Evolutionary conservation across 2,113 vertebrate genomes (phyloP).

Genomic region (Chitala chitala): DNA sequence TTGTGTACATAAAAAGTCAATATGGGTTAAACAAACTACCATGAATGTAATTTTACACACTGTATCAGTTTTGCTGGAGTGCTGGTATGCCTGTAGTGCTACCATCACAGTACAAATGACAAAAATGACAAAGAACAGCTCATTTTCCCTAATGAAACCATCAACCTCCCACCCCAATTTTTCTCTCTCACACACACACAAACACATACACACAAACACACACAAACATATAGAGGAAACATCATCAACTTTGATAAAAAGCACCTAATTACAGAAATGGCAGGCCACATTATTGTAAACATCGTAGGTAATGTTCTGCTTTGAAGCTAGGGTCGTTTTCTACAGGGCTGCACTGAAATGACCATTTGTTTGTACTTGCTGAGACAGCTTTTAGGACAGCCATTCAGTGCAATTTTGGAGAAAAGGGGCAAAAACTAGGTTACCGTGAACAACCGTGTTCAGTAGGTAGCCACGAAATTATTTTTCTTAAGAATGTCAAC

Average conservation of each 20-base stretch:
- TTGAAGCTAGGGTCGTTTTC: background rate
- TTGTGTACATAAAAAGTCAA: too few relatives aligned
- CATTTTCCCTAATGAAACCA: conserved; percentile 17
- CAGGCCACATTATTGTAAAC: conserved; percentile 11
- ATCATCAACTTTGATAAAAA: background rate
- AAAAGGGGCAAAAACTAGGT: background rate
- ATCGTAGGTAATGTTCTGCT: conserved; percentile 4
- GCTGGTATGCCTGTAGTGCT: background rate
- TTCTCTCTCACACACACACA: background rate
- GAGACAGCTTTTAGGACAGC: conserved; percentile 7
- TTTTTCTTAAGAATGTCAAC: background rate
- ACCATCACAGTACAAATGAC: background rate
- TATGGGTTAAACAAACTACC: too few relatives aligned
- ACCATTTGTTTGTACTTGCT: conserved; percentile 10
- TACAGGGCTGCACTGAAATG: conserved; percentile 9
- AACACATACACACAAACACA: background rate
- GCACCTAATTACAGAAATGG: conserved; percentile 21
- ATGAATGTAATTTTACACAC: too few relatives aligned
- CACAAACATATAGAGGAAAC: background rate
- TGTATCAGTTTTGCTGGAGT: too few relatives aligned
- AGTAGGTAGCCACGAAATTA: background rate
- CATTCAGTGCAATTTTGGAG: conserved; percentile 9
- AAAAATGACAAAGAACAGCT: conserved; percentile 10
- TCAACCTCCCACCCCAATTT: background rate
- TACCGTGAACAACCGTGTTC: background rate